Percentiles rank a stretch among this genome's conserved stretches.
Evolutionary conservation across 1,140 invertebrate species (phyloP).

Genomic region (Eumeta japonica): DNA sequence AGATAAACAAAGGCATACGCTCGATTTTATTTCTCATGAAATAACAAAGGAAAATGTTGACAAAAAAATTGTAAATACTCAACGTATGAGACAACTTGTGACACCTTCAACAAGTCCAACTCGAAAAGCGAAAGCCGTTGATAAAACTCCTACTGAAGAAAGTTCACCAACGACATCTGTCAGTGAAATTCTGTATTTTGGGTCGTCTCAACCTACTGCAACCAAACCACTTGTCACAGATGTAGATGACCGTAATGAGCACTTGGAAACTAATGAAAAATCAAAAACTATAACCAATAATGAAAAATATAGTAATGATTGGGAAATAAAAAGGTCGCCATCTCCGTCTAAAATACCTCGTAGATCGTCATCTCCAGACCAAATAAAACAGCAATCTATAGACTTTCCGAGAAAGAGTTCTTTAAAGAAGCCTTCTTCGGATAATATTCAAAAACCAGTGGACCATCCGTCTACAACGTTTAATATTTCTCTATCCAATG

Average conservation of each 20-base stretch:
- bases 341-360: constrained; percentile 43
- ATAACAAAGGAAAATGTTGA: constrained; percentile 27
- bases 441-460: constrained; percentile 22
- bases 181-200: constrained; percentile 51
- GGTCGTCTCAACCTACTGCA: constrained; percentile 28
- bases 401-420: constrained; percentile 51
- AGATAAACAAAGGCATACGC: constrained; percentile 21
- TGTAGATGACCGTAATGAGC: constrained; percentile 29
- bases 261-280: constrained; percentile 13
- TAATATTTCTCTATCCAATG: constrained; percentile 33
- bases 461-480: constrained; percentile 46
- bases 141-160: constrained; percentile 37
- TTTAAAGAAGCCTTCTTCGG: constrained; percentile 41
- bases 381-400: constrained; percentile 22
- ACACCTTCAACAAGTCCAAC: constrained; percentile 50
- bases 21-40: constrained; percentile 28
- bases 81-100: constrained; percentile 30
- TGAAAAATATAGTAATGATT: constrained; percentile 10
- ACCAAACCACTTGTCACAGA: constrained; percentile 40
- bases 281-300: constrained; percentile 11
- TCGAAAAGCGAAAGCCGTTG: constrained; percentile 33
- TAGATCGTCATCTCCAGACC: constrained; percentile 41
- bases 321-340: constrained; percentile 17
- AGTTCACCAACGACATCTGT: constrained; percentile 56
- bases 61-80: constrained; percentile 21